Base-by-base conservation (phyloP, 92 coral and sea anemone genomes). In the Porites divaricata region DNA sequence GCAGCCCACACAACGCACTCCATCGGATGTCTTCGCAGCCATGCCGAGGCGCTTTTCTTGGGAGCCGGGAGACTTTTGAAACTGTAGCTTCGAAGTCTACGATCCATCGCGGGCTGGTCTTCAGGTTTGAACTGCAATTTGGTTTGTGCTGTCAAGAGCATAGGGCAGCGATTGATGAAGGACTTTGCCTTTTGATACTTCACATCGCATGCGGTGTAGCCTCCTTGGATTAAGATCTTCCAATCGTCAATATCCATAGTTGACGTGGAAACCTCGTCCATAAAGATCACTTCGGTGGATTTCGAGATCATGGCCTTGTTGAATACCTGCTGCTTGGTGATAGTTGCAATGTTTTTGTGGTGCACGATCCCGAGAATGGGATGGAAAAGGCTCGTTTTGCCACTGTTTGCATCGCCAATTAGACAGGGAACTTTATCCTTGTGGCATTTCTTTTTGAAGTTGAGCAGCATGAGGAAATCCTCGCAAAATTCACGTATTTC, bases 381-480 rank as follows among this genome's bases (percentile, higher is more conserved):
- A 53, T 52, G 25, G 68, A 78, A 64, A 59, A 52, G 68, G 24
- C 45, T 70, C 35, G 80, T 75, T 50, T 75, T 75, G 63, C 80
- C 80, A 49, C 63, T 75, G 53, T 75, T 75, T n/a, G n/a, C n/a
- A n/a, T n/a, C n/a, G 61, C 80, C 80, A 26, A 75, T 64, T 2
- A 75, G 80, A 75, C 80, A 75, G 35, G 80, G 80, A 1, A 75
- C 80, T 75, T 75, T 75, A 35, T 75, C 80, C 63, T 79, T 79
- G 74, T 79, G 84, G 14, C 61, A 58, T 50, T 79, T 79, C 51
- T 67, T 28, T 28, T 79, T 79, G 74, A 63, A 63, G 13, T 79
- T 25, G 11, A 79, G 61, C 54, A 79, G 54, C 50, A 0, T 8
- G 67, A 63, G 67, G 67, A 63, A 63, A 63, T 63, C 67, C 6